Conservation (phyloP, 1,140 invertebrate genomes). For the Drosophila arizonae region DNA sequence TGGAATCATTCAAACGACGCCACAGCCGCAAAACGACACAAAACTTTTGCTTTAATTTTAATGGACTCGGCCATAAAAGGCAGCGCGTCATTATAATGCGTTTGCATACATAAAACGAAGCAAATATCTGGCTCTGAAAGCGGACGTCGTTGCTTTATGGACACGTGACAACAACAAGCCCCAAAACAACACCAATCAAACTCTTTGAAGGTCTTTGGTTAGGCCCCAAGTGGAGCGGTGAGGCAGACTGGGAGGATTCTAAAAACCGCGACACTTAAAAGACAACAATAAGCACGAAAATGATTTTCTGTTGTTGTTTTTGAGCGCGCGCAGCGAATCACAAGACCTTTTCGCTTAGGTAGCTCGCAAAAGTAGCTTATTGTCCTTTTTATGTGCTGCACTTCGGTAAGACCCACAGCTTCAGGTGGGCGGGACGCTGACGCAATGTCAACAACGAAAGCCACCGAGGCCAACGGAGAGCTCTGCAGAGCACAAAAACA, state of each 20-base stretch:
- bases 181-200: constrained; percentile 64
- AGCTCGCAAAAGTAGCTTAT: constrained; percentile 70
- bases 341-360: constrained; percentile 64
- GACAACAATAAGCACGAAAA: constrained; percentile 67
- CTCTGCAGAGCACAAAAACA: constrained; percentile 60
- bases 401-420: constrained; percentile 35
- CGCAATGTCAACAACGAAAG: constrained; percentile 69
- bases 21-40: constrained; percentile 38
- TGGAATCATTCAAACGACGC: constrained; percentile 65
- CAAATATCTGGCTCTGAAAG: constrained; percentile 55
- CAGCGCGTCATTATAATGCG: constrained; percentile 74
- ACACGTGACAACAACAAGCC: constrained; percentile 74
- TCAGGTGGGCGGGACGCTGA: constrained; percentile 20
- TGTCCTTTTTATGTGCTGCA: constrained; percentile 79
- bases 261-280: constrained; percentile 69
- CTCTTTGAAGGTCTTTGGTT: constrained; percentile 53
- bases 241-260: constrained; percentile 7
- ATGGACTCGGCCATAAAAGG: constrained; percentile 72
- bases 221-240: constrained; percentile 2
- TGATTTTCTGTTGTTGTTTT: constrained; percentile 42
- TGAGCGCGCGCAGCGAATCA: constrained; percentile 3
- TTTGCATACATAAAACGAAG: constrained; percentile 75
- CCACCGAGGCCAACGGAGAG: constrained; percentile 44
- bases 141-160: constrained; percentile 60
- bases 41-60: constrained; percentile 80